A percentile compares a stretch with the other conserved stretches of the same genome.
Evolutionary conservation across 30 jellyfish, hydroid and myxozoan species (phyloP).

Genomic region (Morbakka virulenta): DNA sequence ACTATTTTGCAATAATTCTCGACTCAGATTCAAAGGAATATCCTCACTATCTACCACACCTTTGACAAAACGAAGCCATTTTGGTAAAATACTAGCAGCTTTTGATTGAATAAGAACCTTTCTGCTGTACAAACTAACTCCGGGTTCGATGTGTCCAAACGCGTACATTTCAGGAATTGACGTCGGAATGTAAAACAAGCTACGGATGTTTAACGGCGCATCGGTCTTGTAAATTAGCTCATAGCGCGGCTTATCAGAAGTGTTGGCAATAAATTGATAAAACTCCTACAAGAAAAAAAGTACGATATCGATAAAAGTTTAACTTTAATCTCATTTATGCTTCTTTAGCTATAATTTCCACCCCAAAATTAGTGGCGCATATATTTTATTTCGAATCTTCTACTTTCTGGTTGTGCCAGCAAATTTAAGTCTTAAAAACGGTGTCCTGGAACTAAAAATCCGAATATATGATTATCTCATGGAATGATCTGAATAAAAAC

Average conservation of each 20-base stretch:
- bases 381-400: no score
- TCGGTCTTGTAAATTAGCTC: constrained; percentile 87
- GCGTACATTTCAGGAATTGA: constrained; percentile 85
- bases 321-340: no score
- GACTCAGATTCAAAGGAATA: constrained; percentile 89
- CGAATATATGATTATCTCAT: no score
- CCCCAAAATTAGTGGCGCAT: no score
- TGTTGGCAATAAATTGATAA: constrained; percentile 91
- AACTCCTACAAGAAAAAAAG: constrained; percentile 61
- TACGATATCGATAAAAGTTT: neutral
- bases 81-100: constrained; percentile 84
- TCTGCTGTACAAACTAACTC: constrained; percentile 82
- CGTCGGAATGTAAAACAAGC: constrained; percentile 86
- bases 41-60: constrained; percentile 99
- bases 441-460: no score
- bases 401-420: no score
- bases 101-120: constrained; percentile 94
- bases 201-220: constrained; percentile 94
- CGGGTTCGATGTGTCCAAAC: constrained; percentile 87
- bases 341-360: no score
- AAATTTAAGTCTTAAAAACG: no score
- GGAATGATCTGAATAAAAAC: no score
- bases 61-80: constrained; percentile 89
- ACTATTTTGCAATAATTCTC: constrained; percentile 95
- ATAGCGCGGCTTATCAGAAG: constrained; percentile 95